Percentiles rank a stretch among this genome's conserved stretches.
Evolutionary conservation across 2,888 invertebrate species (phyloP).

Genomic region (Amphipoea lucens): DNA sequence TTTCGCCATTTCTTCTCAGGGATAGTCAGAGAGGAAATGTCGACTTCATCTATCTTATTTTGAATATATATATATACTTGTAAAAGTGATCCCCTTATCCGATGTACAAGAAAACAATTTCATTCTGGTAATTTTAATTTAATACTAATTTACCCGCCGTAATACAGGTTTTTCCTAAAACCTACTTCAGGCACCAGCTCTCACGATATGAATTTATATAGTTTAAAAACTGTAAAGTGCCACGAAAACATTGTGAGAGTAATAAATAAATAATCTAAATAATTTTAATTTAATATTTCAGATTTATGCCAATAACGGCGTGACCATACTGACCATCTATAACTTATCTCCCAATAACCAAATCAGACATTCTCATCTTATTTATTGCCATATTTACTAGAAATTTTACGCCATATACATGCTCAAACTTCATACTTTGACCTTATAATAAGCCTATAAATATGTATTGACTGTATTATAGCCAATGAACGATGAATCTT

Average conservation of each 20-base stretch:
- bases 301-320: not conserved
- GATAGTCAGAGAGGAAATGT: not conserved
- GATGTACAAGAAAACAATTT: not conserved
- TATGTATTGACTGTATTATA: slow-evolving; percentile 41
- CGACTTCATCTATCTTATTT: not conserved
- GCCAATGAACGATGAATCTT: slow-evolving; percentile 9
- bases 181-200: too few relatives aligned
- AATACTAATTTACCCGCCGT: too few relatives aligned
- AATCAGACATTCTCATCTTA: slow-evolving; percentile 32
- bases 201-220: too few relatives aligned
- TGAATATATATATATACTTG: not conserved
- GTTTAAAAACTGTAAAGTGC: too few relatives aligned
- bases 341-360: slow-evolving; percentile 10
- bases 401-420: slow-evolving; percentile 33
- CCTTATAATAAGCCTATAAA: slow-evolving; percentile 41
- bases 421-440: slow-evolving; percentile 12
- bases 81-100: not conserved
- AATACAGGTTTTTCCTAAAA: too few relatives aligned
- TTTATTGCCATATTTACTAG: slow-evolving; percentile 39
- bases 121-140: too few relatives aligned
- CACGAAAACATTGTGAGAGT: too few relatives aligned
- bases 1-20: not conserved
- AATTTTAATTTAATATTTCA: too few relatives aligned
- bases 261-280: too few relatives aligned
- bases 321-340: not conserved